Percentiles rank a stretch among this genome's conserved stretches.
These are phyloP conservation scores for Empis stercorea DNA, from an alignment of 2,888 invertebrate genomes.

Conservation along the genomic window DNA sequence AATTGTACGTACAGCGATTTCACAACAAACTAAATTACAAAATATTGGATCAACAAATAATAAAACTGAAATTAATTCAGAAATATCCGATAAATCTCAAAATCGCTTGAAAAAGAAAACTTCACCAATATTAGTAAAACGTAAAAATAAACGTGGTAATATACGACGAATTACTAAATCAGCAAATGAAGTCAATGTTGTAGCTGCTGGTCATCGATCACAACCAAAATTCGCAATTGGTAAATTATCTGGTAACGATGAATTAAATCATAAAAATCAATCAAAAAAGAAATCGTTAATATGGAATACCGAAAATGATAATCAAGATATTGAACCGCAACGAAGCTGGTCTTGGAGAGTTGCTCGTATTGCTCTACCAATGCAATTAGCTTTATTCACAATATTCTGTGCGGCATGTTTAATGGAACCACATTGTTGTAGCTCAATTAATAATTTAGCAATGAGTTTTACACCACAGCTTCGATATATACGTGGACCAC, in stretches of 20 bases:
- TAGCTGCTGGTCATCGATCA: not conserved
- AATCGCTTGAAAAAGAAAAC: conserved; percentile 10
- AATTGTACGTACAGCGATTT: conserved; percentile 37
- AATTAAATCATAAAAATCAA: conserved; percentile 15
- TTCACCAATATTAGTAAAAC: conserved; percentile 3
- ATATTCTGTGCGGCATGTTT: conserved; percentile 57
- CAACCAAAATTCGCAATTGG: not conserved
- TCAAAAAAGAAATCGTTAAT: conserved; percentile 10
- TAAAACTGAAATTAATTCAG: not conserved
- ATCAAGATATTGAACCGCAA: conserved; percentile 16
- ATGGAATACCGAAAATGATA: conserved; percentile 16
- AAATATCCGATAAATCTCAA: not conserved
- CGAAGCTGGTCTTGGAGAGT: conserved; percentile 51
- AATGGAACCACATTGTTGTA: conserved; percentile 62
- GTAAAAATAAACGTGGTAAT: not conserved
- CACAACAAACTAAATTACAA: conserved; percentile 16
- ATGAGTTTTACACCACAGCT: conserved; percentile 60
- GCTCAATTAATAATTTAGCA: conserved; percentile 57
- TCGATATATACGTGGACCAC: conserved; percentile 61
- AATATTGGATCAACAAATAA: not conserved
- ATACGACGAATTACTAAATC: not conserved
- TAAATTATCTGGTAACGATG: conserved; percentile 7
- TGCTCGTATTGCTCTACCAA: conserved; percentile 53
- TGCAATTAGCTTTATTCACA: conserved; percentile 55
- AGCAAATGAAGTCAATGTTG: not conserved